Evolutionary conservation across 2,113 vertebrate genomes (phyloP).

Genomic region (Archilochus colubris): DNA sequence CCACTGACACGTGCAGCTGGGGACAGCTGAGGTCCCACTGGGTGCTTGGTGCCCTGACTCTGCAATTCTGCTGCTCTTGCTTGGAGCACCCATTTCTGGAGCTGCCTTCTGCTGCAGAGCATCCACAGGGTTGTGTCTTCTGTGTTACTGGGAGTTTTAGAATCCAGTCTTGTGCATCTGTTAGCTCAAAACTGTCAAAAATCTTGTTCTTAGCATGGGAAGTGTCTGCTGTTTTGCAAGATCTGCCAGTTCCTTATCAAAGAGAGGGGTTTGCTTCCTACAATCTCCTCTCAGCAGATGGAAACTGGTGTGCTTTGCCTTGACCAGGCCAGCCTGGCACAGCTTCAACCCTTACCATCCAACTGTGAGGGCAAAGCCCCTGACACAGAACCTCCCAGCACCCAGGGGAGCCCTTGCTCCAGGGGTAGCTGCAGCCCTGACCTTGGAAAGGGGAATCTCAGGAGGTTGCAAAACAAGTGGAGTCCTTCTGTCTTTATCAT

Average conservation of each 20-base stretch:
- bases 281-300: not conserved
- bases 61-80: not conserved
- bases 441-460: not conserved
- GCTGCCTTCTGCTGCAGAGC: not conserved
- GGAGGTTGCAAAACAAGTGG: not conserved
- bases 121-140: not conserved
- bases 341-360: not conserved
- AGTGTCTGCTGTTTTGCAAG: not conserved
- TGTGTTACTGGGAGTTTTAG: not conserved
- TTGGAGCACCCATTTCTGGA: not conserved
- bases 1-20: accelerated
- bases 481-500: not conserved
- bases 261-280: not conserved
- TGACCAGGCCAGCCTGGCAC: not conserved
- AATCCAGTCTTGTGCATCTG: not conserved
- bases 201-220: not conserved
- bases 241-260: not conserved
- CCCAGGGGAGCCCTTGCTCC: not conserved
- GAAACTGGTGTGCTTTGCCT: not conserved
- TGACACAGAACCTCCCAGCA: not conserved
- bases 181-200: not conserved
- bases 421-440: not conserved
- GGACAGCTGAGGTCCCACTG: not conserved
- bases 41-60: accelerated
- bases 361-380: not conserved